A percentile compares a stretch with the other conserved stretches of the same genome.
These are phyloP conservation scores for Tenthredo notha DNA, from an alignment of 2,888 invertebrate genomes.

Conservation along the genomic window DNA sequence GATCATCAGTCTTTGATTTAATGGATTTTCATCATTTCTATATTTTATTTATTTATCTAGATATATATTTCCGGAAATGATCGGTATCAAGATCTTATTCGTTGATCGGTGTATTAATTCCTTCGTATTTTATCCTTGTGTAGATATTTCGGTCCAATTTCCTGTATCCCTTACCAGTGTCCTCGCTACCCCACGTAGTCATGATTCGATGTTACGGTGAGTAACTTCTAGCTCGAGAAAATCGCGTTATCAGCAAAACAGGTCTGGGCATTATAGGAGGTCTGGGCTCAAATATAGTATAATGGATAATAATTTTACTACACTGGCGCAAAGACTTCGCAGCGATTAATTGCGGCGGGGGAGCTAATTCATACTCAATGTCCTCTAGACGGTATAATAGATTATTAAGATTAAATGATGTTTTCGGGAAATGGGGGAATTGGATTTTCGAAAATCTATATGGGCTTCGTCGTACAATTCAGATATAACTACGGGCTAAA, in stretches of 20 bases:
- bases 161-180: constrained; percentile 49
- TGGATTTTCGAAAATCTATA: neutral
- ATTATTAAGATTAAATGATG: constrained; percentile 67
- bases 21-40: no score
- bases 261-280: constrained; percentile 57
- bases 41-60: neutral
- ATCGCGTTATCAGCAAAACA: constrained; percentile 68
- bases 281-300: constrained; percentile 56
- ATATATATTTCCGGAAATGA: neutral
- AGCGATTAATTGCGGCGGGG: constrained; percentile 7
- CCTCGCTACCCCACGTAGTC: constrained; percentile 29
- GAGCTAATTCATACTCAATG: constrained; percentile 66
- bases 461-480: neutral
- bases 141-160: constrained; percentile 39
- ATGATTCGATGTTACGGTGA: constrained; percentile 58
- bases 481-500: neutral
- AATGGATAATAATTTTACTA: constrained; percentile 64
- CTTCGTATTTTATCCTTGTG: neutral
- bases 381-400: constrained; percentile 65
- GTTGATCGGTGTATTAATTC: constrained; percentile 9
- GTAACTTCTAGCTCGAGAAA: constrained; percentile 59
- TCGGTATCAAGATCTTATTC: neutral
- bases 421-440: constrained; percentile 39
- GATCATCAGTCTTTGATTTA: no score
- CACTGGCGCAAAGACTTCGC: constrained; percentile 57